phyloP scores from a whole-genome alignment of 2,888 invertebrate genomes.

The Marasmarcha lunaedactyla region DNA sequence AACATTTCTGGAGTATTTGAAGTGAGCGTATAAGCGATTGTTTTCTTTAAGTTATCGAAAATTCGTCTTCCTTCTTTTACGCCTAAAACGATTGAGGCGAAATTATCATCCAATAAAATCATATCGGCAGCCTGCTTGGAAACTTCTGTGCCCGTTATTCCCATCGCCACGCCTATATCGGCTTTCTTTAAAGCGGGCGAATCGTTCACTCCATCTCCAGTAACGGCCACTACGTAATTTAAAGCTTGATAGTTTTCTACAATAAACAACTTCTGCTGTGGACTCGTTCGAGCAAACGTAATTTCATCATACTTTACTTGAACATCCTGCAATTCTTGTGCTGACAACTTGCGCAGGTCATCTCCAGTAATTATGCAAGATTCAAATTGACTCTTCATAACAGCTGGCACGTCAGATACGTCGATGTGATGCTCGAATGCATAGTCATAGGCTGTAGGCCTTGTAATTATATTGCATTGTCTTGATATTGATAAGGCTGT shows the following conservation, averaged over 20 bases:
- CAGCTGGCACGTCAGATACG: constrained; percentile 54
- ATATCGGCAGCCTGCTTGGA: constrained; percentile 92
- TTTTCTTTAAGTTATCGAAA: constrained; percentile 89
- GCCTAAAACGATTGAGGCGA: constrained; percentile 88
- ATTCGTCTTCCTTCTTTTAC: constrained; percentile 85
- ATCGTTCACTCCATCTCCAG: constrained; percentile 91
- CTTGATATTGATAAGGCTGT: constrained; percentile 81
- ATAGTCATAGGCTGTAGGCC: constrained; percentile 77
- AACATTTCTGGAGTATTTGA: constrained; percentile 89
- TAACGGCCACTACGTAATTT: constrained; percentile 86
- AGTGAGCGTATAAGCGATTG: constrained; percentile 86
- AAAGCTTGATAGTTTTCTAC: constrained; percentile 85
- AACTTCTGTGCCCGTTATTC: constrained; percentile 81
- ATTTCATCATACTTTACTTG: constrained; percentile 75
- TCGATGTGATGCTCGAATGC: constrained; percentile 72
- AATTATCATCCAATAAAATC: constrained; percentile 90
- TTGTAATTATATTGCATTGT: constrained; percentile 73
- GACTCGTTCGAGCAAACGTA: constrained; percentile 80
- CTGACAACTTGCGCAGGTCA: constrained; percentile 70
- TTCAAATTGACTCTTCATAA: constrained; percentile 48
- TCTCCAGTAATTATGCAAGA: constrained; percentile 56
- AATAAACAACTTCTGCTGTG: constrained; percentile 76
- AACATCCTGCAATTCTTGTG: constrained; percentile 65
- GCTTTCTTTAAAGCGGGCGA: constrained; percentile 89
- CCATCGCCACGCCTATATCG: constrained; percentile 86